Conservation (phyloP, 1,140 invertebrate genomes). For the Harpegnathos saltator region DNA sequence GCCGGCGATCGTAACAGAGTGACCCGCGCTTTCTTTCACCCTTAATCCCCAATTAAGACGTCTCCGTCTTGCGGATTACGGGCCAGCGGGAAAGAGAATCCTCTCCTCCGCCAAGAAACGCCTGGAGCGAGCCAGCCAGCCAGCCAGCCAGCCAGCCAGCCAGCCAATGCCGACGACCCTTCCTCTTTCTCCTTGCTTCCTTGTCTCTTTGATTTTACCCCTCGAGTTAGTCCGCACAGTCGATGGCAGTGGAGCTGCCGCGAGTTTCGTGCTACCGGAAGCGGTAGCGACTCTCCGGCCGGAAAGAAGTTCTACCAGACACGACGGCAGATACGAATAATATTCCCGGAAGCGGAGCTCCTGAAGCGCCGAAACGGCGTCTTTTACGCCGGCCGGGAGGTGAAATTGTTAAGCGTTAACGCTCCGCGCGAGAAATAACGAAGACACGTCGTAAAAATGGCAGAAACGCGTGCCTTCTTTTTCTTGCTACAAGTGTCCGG, state of each 20-base stretch:
- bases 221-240: slow-evolving; percentile 46
- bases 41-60: slow-evolving; percentile 77
- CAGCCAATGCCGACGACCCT: too few species aligned
- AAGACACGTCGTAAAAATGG: neutral
- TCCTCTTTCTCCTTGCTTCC: slow-evolving; percentile 46
- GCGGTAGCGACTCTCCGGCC: slow-evolving; percentile 39
- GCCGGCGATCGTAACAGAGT: slow-evolving; percentile 72
- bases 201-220: slow-evolving; percentile 73
- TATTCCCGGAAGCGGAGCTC: slow-evolving; percentile 42
- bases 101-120: slow-evolving; percentile 38
- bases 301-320: slow-evolving; percentile 54
- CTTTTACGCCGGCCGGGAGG: neutral
- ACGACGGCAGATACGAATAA: slow-evolving; percentile 57
- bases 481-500: too few species aligned
- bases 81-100: slow-evolving; percentile 65
- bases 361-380: slow-evolving; percentile 15
- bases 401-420: slow-evolving; percentile 26
- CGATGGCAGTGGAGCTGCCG: slow-evolving; percentile 35
- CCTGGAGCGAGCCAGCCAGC: neutral
- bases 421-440: slow-evolving; percentile 2
- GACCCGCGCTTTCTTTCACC: slow-evolving; percentile 75
- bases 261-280: slow-evolving; percentile 42
- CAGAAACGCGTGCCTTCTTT: neutral
- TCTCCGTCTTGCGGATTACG: slow-evolving; percentile 73
- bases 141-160: neutral